phyloP scores from a whole-genome alignment of 2,888 invertebrate genomes.

The Machimus atricapillus region DNA sequence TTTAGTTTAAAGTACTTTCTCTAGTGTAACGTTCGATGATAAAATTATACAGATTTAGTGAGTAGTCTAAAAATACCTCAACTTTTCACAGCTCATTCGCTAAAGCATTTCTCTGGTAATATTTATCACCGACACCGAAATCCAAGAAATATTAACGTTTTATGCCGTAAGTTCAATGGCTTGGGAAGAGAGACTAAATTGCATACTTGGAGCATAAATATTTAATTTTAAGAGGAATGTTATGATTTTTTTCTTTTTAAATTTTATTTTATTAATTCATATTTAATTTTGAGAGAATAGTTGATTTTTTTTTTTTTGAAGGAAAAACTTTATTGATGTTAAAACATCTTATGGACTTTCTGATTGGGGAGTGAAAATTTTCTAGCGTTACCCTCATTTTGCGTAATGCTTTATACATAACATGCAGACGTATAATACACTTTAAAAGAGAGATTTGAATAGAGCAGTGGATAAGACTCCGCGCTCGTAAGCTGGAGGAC shows the following conservation, averaged over 20 bases:
- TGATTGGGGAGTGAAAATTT: too few relatives aligned
- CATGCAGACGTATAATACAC: too few relatives aligned
- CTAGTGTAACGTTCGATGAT: background rate
- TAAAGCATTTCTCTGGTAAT: background rate
- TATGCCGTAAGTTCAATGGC: background rate
- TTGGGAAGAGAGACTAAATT: background rate
- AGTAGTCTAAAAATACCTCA: background rate
- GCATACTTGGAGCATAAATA: background rate
- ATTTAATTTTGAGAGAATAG: background rate
- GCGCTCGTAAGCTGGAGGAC: too few relatives aligned
- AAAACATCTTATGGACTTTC: too few relatives aligned
- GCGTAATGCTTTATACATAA: too few relatives aligned
- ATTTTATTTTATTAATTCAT: too few relatives aligned
- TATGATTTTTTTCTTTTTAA: too few relatives aligned
- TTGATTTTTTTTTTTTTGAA: background rate
- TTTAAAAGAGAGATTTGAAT: too few relatives aligned
- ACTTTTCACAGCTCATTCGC: background rate
- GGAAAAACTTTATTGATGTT: too few relatives aligned
- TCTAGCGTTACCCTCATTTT: too few relatives aligned
- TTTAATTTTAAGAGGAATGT: background rate
- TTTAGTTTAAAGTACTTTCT: conserved; percentile 4
- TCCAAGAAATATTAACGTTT: background rate
- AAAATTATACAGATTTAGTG: background rate
- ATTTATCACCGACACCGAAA: background rate
- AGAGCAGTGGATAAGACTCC: too few relatives aligned